Percentiles rank a stretch among this genome's conserved stretches.
Evolutionary conservation across 2,113 vertebrate species (phyloP).

Genomic region (Bungarus multicinctus): DNA sequence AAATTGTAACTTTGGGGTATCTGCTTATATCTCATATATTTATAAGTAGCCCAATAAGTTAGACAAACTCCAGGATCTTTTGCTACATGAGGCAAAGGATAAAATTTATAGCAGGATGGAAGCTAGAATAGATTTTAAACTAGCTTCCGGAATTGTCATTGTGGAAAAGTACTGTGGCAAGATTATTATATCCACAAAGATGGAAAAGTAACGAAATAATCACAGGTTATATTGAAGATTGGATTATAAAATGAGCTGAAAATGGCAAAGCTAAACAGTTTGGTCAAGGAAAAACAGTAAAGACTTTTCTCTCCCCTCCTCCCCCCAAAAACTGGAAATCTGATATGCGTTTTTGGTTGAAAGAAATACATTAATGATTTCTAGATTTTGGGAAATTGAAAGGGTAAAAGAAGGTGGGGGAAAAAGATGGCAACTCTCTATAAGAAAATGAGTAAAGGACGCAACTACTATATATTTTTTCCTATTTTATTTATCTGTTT

Average conservation of each 20-base stretch:
- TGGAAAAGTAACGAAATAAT: background rate
- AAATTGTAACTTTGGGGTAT: background rate
- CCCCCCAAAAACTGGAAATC: background rate
- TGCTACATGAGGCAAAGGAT: background rate
- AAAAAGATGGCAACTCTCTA: background rate
- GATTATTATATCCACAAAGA: background rate
- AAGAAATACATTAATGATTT: background rate
- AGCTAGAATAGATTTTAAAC: background rate
- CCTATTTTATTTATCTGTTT: background rate
- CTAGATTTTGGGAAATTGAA: background rate
- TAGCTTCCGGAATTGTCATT: background rate
- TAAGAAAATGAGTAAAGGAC: background rate
- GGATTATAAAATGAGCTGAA: background rate
- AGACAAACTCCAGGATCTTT: background rate
- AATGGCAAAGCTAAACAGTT: background rate
- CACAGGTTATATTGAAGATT: background rate
- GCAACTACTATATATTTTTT: background rate
- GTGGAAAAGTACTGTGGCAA: background rate
- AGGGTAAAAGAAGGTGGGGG: background rate
- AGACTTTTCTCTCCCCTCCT: background rate
- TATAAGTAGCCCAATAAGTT: slow-evolving; percentile 32
- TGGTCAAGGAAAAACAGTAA: background rate
- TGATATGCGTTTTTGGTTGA: background rate
- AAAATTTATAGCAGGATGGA: background rate
- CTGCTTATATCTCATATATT: background rate